Evolutionary conservation across 2,888 invertebrate genomes (phyloP), one percentile per base, ranked within the genome.

Genomic region (Trypoxylon attenuatum): DNA sequence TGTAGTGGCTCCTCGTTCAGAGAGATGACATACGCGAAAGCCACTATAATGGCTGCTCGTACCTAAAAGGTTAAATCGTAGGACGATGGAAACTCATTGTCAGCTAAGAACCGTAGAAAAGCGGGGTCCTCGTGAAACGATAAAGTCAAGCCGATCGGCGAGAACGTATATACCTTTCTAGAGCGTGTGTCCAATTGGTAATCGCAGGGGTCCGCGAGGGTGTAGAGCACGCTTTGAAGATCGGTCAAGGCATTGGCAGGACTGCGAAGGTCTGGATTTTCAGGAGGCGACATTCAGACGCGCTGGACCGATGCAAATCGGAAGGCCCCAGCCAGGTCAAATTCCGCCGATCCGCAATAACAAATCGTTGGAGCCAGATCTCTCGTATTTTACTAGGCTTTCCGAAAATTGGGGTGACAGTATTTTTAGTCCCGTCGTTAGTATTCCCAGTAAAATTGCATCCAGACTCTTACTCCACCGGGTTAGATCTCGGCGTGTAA

Each of bases 251-350:
- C 56, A 47, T 18, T 59, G 51, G 19, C 22, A 23, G 21, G 33
- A 16, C 65, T 56, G 54, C 58, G 53, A 61, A 58, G 55, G 77
- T 58, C 74, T 71, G 66, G 70, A 74, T 68, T 72, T 75, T 77
- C 57, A 49, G 27, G 10, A 10, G 70, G 75, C 74, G 73, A 78
- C 77, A 81, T 82, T 83, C 73, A 79, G 64, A 68, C 60, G 74
- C 80, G 76, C 19, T 73, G 79, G 69, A 82, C 71, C 83, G 82
- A 77, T 76, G 77, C 80, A 74, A 83, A 83, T 84, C 77, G 76
- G 46, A 72, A 71, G 78, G 52, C 50, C n/a, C 59, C 27, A 42
- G 27, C 68, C 73, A 79, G 78, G 76, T 80, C 78, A 74, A 71
- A 72, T 76, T 65, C 55, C 22, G 61, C 41, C 43, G 41, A 55